Evolutionary conservation across 1,140 invertebrate genomes (phyloP), one percentile per base, ranked within the genome.

Genomic region (Rhopalosiphum maidis): DNA sequence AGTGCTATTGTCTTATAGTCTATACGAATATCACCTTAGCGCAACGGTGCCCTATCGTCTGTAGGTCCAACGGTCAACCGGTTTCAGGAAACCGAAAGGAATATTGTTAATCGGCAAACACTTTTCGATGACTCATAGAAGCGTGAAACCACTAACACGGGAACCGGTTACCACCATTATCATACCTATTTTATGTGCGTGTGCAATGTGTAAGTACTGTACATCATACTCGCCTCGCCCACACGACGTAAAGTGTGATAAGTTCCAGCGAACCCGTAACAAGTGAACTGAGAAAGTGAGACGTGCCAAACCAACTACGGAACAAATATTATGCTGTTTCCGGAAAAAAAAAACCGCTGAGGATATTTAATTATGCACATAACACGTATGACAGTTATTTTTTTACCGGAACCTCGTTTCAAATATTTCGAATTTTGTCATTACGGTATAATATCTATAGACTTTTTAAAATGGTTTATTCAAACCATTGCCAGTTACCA

Each of bases 151-250:
- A 90, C 88, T 30, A 30, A 25, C 37, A 37, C 18, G 51, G 25
- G 88, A 90, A 90, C 88, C 88, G 51, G 51, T 90, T 90, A 90
- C 86, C 46, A 21, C 11, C 25, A 11, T 43, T 86, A 86, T 46
- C 5, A 18, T 41, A 30, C 41, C n/a, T 25, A 46, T 86, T 30
- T 86, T 30, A 85, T 77, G 30, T 41, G 25, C 2, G 43, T 21
- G 41, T 46, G 41, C 30, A 86, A 86, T 86, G 15, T 85, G 37
- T 23, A 25, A 11, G 37, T 83, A 23, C 21, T 9, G 48, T 15
- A 51, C 48, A 51, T 51, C 25, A 9, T 4, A 55, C 23, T 55
- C 55, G 23, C 23, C 55, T 60, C 55, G 9, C 55, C 55, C 55
- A 30, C 30, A 1, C 21, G 25, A 30, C 55, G 55, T 30, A 30